Conservation (phyloP, 2,888 invertebrate species). For the Dryobota labecula region DNA sequence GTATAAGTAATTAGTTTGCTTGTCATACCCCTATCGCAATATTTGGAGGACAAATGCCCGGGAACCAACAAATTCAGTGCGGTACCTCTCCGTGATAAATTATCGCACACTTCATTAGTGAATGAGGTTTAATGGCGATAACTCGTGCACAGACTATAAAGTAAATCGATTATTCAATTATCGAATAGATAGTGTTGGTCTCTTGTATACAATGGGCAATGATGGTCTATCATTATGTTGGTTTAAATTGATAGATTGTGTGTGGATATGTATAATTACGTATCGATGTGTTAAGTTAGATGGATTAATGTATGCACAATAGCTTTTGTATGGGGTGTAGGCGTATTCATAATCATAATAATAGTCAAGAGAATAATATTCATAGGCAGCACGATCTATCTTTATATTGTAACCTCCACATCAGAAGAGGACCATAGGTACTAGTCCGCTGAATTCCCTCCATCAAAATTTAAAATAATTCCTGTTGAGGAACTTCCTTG, state of each 20-base stretch:
- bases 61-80: constrained; percentile 57
- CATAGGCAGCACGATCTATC: neutral
- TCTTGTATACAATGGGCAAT: constrained; percentile 11
- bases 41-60: constrained; percentile 55
- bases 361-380: neutral
- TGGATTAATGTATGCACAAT: neutral
- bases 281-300: constrained; percentile 3
- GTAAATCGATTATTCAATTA: constrained; percentile 48
- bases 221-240: constrained; percentile 4
- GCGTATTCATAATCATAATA: neutral
- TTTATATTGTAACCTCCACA: neutral
- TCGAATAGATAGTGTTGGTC: constrained; percentile 52
- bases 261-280: neutral
- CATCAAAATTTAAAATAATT: neutral
- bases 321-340: neutral
- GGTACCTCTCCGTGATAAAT: constrained; percentile 52
- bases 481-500: constrained; percentile 2
- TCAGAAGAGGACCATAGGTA: neutral
- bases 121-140: constrained; percentile 57
- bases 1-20: constrained; percentile 58
- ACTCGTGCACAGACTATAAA: constrained; percentile 46
- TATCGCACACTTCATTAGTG: constrained; percentile 62
- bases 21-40: constrained; percentile 60
- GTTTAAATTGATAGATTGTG: constrained; percentile 1
- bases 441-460: neutral